These are phyloP conservation scores for Cirrhinus molitorella DNA, from an alignment of 2,797 vertebrate genomes.

Conservation along the genomic window DNA sequence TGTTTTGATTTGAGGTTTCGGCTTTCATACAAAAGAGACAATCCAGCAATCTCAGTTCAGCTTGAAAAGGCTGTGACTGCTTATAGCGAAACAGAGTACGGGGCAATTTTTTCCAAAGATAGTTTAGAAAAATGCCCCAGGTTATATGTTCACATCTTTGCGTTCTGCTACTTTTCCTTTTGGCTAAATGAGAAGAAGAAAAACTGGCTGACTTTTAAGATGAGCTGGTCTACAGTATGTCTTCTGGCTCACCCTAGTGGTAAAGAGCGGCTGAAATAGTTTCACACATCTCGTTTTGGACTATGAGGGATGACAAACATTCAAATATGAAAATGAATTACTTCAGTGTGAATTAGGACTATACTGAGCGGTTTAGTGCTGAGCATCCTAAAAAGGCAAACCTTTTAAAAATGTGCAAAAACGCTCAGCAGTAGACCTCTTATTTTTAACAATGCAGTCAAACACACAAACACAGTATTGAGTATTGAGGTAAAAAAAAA, in stretches of 20 bases:
- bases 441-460: slow-evolving; percentile 12
- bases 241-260: slow-evolving; percentile 35
- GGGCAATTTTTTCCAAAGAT: slow-evolving; percentile 19
- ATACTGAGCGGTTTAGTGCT: slow-evolving; percentile 22
- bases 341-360: slow-evolving; percentile 11
- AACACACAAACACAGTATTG: slow-evolving; percentile 6
- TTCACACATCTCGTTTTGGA: slow-evolving; percentile 13
- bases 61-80: slow-evolving; percentile 25
- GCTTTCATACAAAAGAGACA: slow-evolving; percentile 36
- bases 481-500: neutral
- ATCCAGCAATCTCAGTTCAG: slow-evolving; percentile 43
- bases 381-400: slow-evolving; percentile 24
- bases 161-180: neutral
- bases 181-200: neutral
- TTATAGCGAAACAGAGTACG: slow-evolving; percentile 4
- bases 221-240: neutral
- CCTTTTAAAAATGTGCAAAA: neutral
- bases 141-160: neutral
- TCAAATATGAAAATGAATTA: slow-evolving; percentile 46
- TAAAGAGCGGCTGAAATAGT: neutral
- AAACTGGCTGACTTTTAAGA: neutral
- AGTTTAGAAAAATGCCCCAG: slow-evolving; percentile 11
- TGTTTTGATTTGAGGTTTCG: slow-evolving; percentile 34
- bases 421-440: slow-evolving; percentile 21
- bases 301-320: slow-evolving; percentile 47